These are phyloP conservation scores for Cremastobaeus sp. DNA, from an alignment of 2,888 invertebrate species.

Conservation along the genomic window DNA sequence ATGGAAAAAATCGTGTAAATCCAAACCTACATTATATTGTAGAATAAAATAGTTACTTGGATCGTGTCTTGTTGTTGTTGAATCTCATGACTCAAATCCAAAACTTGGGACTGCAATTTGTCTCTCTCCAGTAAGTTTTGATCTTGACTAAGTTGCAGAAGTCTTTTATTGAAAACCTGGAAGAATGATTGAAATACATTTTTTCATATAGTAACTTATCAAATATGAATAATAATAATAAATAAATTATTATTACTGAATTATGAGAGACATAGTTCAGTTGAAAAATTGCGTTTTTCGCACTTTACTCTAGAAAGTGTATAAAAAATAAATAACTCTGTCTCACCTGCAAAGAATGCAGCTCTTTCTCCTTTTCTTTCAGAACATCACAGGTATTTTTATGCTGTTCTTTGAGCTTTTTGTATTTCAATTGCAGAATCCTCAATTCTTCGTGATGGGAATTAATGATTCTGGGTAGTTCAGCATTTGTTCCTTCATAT, in stretches of 20 bases:
- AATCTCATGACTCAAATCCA: slow-evolving; percentile 75
- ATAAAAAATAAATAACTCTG: background rate
- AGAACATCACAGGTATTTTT: slow-evolving; percentile 83
- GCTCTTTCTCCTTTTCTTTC: slow-evolving; percentile 85
- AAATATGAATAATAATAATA: background rate
- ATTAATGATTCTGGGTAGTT: slow-evolving; percentile 86
- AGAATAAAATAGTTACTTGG: slow-evolving; percentile 69
- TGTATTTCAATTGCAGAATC: slow-evolving; percentile 84
- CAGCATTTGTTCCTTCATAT: slow-evolving; percentile 88
- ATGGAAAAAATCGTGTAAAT: slow-evolving; percentile 81
- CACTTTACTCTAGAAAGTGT: too few species aligned
- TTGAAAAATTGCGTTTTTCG: too few species aligned
- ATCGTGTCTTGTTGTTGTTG: slow-evolving; percentile 77
- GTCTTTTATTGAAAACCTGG: slow-evolving; percentile 84
- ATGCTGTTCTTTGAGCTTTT: slow-evolving; percentile 82
- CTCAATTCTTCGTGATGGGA: slow-evolving; percentile 89
- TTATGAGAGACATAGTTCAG: background rate
- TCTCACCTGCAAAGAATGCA: slow-evolving; percentile 80
- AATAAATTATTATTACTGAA: background rate
- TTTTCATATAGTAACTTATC: background rate
- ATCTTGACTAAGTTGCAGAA: slow-evolving; percentile 85
- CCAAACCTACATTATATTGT: too few species aligned
- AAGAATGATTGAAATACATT: background rate
- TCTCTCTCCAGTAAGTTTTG: slow-evolving; percentile 87
- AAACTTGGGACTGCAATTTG: slow-evolving; percentile 83